Base-by-base conservation (phyloP, 2,113 vertebrate species). In the Plectropomus leopardus region DNA sequence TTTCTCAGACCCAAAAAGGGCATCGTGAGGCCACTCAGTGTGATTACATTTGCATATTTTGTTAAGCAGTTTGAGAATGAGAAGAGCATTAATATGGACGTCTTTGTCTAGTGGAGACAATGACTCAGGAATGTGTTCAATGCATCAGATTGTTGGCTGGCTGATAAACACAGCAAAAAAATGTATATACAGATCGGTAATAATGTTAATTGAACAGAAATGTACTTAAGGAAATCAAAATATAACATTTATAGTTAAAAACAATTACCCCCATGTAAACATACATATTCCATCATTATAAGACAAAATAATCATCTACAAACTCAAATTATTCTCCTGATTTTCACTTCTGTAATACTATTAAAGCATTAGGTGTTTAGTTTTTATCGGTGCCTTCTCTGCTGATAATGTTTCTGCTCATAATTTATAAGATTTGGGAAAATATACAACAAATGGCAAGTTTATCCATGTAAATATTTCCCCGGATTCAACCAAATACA, bases 21-120 rank as follows among this genome's bases (percentile, higher is more conserved):
- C 82, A 26, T 58, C 17, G 44, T 57, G 53, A 47, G 75, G 80
- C 71, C 80, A 77, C 75, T 78, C 78, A 36, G 2, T 47, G 34
- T 74, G 76, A 90, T 81, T 51, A 34, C 67, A 92, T 90, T 73
- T 87, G 76, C 83, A 88, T 87, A 58, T 82, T 70, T 34, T 81
- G 50, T 45, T 64, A 69, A 67, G 81, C 59, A 23, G 32, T 58
- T 47, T 14, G 42, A 68, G 76, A 53, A 70, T 2, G 21, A 21
- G 48, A 57, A 47, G 23, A 48, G 30, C 50, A 51, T 70, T 58
- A 28, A 64, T 47, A 34, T 75, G 48, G 42, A 44, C 0, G 19
- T 14, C 48, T 88, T 78, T 67, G 47, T 75, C 40, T 50, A 0
- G 42, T 53, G 5, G 19, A 57, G 51, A 75, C 69, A 65, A 72